phyloP scores from a whole-genome alignment of 2,888 invertebrate genomes.

The Drosophila vallismaia region DNA sequence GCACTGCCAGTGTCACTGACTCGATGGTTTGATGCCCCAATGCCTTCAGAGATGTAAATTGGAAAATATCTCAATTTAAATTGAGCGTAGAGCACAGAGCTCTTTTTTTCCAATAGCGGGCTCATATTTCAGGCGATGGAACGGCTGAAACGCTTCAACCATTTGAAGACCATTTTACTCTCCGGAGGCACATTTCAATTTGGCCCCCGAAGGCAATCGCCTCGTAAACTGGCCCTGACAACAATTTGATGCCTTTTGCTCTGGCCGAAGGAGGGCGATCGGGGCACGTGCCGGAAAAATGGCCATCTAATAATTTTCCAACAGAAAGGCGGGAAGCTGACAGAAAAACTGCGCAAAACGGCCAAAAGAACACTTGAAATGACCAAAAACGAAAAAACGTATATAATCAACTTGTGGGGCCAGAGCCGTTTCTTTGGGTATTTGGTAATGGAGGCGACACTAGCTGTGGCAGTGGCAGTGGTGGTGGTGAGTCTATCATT shows the following conservation, averaged over 20 bases:
- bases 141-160: constrained; percentile 15
- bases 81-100: neutral
- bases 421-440: constrained; percentile 15
- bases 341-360: constrained; percentile 41
- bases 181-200: constrained; percentile 70
- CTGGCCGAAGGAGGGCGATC: neutral
- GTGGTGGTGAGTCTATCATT: constrained; percentile 33
- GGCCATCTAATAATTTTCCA: constrained; percentile 65
- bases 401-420: constrained; percentile 60
- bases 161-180: constrained; percentile 27
- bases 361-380: constrained; percentile 40
- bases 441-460: constrained; percentile 8
- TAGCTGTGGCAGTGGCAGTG: neutral
- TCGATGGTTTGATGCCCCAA: constrained; percentile 7
- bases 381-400: constrained; percentile 39
- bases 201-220: constrained; percentile 54
- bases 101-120: neutral
- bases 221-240: constrained; percentile 54
- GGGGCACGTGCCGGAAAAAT: constrained; percentile 65
- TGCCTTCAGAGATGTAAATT: constrained; percentile 25
- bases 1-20: constrained; percentile 10
- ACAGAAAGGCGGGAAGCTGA: constrained; percentile 27
- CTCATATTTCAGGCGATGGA: constrained; percentile 15
- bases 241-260: constrained; percentile 50
- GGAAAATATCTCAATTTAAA: constrained; percentile 29